Percentiles rank a stretch among this genome's conserved stretches.
These are phyloP conservation scores for Glyptemys insculpta DNA, from an alignment of 2,797 vertebrate genomes.

Conservation along the genomic window DNA sequence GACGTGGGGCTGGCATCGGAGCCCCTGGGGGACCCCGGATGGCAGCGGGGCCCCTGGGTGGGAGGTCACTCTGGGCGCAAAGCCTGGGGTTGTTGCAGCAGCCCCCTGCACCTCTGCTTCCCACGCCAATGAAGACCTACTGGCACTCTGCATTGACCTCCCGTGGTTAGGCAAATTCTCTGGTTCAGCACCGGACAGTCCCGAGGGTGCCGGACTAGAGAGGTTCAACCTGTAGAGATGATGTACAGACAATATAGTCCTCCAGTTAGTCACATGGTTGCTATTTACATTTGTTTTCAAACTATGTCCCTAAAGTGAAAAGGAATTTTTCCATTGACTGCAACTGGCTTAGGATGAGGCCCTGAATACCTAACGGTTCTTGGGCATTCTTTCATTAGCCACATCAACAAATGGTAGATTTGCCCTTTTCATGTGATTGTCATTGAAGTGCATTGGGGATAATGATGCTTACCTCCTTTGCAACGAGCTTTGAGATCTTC, in stretches of 20 bases:
- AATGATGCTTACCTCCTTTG: background rate
- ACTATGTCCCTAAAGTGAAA: background rate
- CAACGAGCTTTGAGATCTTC: background rate
- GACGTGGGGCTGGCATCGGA: no score
- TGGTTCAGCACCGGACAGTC: no score
- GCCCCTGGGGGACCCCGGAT: no score
- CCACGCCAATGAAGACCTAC: no score
- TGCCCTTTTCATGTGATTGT: rapidly evolving
- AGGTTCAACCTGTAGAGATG: background rate
- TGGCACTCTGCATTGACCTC: no score
- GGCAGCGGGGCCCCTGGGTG: no score
- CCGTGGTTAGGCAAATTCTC: no score
- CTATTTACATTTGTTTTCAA: background rate
- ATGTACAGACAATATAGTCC: background rate
- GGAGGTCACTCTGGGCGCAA: no score
- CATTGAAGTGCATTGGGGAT: background rate
- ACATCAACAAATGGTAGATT: background rate
- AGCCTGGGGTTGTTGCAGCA: no score
- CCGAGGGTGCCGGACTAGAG: no score
- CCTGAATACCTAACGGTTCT: rapidly evolving
- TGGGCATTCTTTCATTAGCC: background rate
- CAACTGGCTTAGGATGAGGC: background rate
- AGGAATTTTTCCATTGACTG: background rate
- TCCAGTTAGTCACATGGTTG: background rate
- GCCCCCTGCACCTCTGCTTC: no score